Evolutionary conservation across 2,797 vertebrate species (phyloP), one percentile per base, ranked within the genome.

Genomic region (Phataginus tetradactyla): DNA sequence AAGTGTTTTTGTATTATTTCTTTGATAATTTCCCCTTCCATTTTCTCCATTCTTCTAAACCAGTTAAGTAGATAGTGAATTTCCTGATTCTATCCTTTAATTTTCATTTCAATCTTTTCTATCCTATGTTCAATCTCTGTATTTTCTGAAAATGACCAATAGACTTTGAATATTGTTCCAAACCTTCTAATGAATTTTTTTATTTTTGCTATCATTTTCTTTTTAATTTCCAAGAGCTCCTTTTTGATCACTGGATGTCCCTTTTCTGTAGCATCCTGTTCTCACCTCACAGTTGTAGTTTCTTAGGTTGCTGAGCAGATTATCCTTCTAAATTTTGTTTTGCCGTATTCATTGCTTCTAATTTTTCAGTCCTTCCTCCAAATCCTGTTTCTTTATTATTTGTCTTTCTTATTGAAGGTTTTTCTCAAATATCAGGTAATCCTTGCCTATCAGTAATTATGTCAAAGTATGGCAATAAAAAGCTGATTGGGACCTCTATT

Each of bases 181-280:
- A 90, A 87, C 1, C 7, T 66, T 74, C 80, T 32, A 45, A 11
- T 96, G 42, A 93, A 53, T 42, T 79, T 75, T 69, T 75, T 83
- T 34, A 61, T 90, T 96, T 84, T 57, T 78, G 20, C 10, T 14
- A 32, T 51, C 21, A 27, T 51, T 45, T 29, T 12, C 42, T 93
- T 95, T 84, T 93, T 39, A 81, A 45, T 75, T 83, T 90, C 25
- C 12, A 92, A 80, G 18, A 72, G 42, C 27, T n/a, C 32, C 79
- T 42, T 90, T 23, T 51, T 81, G 34, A 64, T 63, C 8, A 79
- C 55, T 37, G 61, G 68, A 68, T 7, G 1, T 55, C 29, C 51
- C 72, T 85, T 92, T 75, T 74, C 39, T 66, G 7, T 23, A 37
- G 29, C 29, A 32, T 84, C 9, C 18, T 39, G 49, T 61, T 91